Evolutionary conservation across 2,888 invertebrate genomes (phyloP).

Genomic region (Cheilosia urbana): DNA sequence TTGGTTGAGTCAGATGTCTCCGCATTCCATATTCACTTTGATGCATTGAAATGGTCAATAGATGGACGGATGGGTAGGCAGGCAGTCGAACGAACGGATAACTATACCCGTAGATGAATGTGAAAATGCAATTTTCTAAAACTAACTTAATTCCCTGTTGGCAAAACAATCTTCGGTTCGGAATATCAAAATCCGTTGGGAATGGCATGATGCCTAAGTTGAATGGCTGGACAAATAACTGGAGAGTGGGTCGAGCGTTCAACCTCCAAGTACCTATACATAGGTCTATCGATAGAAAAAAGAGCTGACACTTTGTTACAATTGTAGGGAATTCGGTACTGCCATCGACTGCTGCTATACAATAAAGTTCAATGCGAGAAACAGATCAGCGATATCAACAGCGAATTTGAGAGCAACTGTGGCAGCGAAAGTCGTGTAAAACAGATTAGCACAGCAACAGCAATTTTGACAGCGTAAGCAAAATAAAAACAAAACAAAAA

Average conservation of each 20-base stretch:
- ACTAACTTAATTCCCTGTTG: slow-evolving; percentile 58
- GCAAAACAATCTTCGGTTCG: slow-evolving; percentile 42
- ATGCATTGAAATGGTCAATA: slow-evolving; percentile 18
- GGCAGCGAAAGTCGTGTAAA: too few species aligned
- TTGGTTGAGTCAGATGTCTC: slow-evolving; percentile 5
- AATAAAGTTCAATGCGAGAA: too few species aligned
- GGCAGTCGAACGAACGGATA: neutral
- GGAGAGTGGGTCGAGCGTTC: neutral
- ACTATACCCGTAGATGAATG: slow-evolving; percentile 14
- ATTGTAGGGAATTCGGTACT: too few species aligned
- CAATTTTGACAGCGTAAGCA: too few species aligned
- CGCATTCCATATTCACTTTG: slow-evolving; percentile 11
- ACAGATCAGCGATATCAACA: too few species aligned
- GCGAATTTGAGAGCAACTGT: too few species aligned
- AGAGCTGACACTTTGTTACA: too few species aligned
- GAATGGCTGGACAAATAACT: slow-evolving; percentile 18
- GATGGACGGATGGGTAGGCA: slow-evolving; percentile 23
- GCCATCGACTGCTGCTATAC: too few species aligned
- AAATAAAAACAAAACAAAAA: too few species aligned
- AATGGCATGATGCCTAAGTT: slow-evolving; percentile 16
- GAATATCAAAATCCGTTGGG: slow-evolving; percentile 40
- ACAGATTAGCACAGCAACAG: too few species aligned
- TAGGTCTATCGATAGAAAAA: too few species aligned
- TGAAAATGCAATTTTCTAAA: slow-evolving; percentile 49
- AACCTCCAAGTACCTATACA: neutral